Evolutionary conservation across 2,888 invertebrate genomes (phyloP), one percentile per base, ranked within the genome.

Genomic region (Germaria angustata): DNA sequence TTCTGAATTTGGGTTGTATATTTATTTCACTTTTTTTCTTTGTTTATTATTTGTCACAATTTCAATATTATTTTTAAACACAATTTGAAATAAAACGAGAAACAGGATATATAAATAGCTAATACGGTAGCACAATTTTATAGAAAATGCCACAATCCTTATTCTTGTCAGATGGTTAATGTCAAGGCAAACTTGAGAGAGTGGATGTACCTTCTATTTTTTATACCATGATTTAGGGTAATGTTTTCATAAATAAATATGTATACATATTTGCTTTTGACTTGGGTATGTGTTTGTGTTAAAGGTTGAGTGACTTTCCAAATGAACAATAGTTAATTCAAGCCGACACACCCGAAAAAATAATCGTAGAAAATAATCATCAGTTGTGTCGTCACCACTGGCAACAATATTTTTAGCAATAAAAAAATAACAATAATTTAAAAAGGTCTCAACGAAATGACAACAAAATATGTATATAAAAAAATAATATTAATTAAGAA

Each of bases 271-370:
- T 6, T 13, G 7, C 8, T 20, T 2, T 44, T 20, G 17, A 17
- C 7, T 20, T 46, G 5, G 11, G n/a, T 11, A n/a, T 15, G 1
- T 46, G 2, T 49, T 4, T 49, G 22, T 13, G 13, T 17, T 5
- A n/a, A 13, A 17, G 32, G n/a, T 59, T 44, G 22, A 6, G 24
- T 49, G 22, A 44, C 17, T 44, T 17, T 34, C 9, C 24, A 24
- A 22, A 57, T n/a, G 28, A 39, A 11, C n/a, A n/a, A n/a, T n/a
- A n/a, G n/a, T n/a, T 28, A 28, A 28, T 28, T 6, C 6, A 59
- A 76, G 32, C 46, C 39, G 76, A 15, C 59, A 41, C 39, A 59
- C 32, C 76, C 59, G 13, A 44, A 22, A 41, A 49, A 59, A 44
- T 75, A 55, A 41, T 55, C 28, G 51, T 59, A 76, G 68, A 15